phyloP scores from a whole-genome alignment of 92 coral and sea anemone species.

The Parazoanthus swiftii region DNA sequence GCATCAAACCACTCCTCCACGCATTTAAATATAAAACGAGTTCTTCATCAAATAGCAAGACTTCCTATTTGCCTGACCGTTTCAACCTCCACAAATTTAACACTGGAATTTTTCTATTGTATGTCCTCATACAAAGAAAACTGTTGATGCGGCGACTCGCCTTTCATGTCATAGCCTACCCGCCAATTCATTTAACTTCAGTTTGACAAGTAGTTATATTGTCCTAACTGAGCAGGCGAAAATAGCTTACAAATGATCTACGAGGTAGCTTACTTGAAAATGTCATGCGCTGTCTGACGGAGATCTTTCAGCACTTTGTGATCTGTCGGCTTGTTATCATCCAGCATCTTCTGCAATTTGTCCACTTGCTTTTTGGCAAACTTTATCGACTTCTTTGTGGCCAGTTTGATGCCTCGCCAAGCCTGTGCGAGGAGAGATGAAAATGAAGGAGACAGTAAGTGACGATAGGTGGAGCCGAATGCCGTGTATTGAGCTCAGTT shows the following conservation, averaged over 20 bases:
- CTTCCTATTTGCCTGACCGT: no score
- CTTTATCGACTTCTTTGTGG: conserved; percentile 23
- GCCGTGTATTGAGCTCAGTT: neutral
- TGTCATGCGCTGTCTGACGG: neutral
- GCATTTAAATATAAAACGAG: no score
- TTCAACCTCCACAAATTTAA: no score
- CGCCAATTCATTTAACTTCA: no score
- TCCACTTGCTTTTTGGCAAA: conserved; percentile 20
- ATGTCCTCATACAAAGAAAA: no score
- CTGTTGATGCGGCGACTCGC: no score
- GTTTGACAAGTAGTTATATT: no score
- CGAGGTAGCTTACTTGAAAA: conserved; percentile 3
- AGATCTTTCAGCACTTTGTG: conserved; percentile 1
- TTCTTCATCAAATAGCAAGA: no score
- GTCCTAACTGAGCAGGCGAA: no score
- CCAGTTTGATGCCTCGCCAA: neutral
- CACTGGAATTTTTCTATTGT: no score
- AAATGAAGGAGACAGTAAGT: neutral
- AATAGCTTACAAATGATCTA: neutral
- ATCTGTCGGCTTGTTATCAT: neutral
- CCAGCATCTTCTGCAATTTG: conserved; percentile 20
- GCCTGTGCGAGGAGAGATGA: neutral
- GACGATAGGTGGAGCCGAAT: neutral
- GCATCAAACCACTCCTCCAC: no score
- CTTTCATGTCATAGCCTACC: no score